These are phyloP conservation scores for Polyploca ridens DNA, from an alignment of 2,888 invertebrate species.

Conservation along the genomic window DNA sequence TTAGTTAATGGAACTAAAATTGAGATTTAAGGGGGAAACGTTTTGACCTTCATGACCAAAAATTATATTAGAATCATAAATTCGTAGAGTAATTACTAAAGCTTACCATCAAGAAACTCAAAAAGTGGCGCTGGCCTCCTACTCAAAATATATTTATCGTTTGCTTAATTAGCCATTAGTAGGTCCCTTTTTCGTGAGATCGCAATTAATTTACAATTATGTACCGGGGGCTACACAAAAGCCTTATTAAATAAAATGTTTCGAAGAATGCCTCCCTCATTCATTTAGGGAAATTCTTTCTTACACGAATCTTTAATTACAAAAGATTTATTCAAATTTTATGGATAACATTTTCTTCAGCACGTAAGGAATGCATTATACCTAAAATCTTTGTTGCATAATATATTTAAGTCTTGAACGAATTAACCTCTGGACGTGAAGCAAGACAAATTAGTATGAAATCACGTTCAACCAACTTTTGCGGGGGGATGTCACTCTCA, in stretches of 20 bases:
- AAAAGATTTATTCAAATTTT: slow-evolving; percentile 37
- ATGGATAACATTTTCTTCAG: not conserved
- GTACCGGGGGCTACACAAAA: slow-evolving; percentile 70
- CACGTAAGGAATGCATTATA: too few species aligned
- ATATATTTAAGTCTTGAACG: not conserved
- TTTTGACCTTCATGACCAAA: slow-evolving; percentile 5
- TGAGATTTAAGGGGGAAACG: not conserved
- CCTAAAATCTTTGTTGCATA: too few species aligned
- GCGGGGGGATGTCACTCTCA: too few species aligned
- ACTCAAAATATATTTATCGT: slow-evolving; percentile 71
- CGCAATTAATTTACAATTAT: slow-evolving; percentile 80
- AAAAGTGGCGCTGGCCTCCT: slow-evolving; percentile 30
- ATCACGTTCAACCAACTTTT: too few species aligned
- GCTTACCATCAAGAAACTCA: slow-evolving; percentile 35
- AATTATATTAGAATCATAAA: slow-evolving; percentile 18
- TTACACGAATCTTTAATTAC: slow-evolving; percentile 59
- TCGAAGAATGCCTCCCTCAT: slow-evolving; percentile 59
- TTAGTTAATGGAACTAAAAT: not conserved
- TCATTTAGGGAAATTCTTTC: slow-evolving; percentile 65
- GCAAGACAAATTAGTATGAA: too few species aligned
- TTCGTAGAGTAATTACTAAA: slow-evolving; percentile 35
- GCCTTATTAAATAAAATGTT: slow-evolving; percentile 79
- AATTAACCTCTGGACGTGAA: too few species aligned
- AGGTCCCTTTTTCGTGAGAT: slow-evolving; percentile 65
- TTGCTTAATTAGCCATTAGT: slow-evolving; percentile 69